phyloP scores from a whole-genome alignment of 2,113 vertebrate species.

The Apaloderma vittatum region DNA sequence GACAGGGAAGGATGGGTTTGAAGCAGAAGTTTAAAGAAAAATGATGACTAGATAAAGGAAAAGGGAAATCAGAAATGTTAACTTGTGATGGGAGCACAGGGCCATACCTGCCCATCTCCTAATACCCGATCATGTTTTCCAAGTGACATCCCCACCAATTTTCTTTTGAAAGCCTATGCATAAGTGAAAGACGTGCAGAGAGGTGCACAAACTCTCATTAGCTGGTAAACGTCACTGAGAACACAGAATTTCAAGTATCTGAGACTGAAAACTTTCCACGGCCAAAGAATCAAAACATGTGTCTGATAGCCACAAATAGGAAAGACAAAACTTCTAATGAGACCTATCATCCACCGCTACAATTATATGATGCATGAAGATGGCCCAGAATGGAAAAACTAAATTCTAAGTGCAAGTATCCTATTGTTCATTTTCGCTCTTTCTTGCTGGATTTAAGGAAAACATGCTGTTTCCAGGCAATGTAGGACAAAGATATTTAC shows the following conservation, averaged over 20 bases:
- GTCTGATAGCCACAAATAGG: neutral
- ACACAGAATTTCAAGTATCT: neutral
- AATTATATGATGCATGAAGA: neutral
- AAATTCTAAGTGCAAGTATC: neutral
- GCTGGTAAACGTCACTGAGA: neutral
- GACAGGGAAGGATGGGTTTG: neutral
- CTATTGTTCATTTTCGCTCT: neutral
- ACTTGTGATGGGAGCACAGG: neutral
- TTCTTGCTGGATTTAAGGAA: constrained; percentile 7
- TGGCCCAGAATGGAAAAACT: neutral
- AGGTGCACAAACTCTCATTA: neutral
- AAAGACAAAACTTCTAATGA: neutral
- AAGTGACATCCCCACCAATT: neutral
- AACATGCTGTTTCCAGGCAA: constrained; percentile 32
- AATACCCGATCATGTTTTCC: neutral
- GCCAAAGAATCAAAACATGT: neutral
- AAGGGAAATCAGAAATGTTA: neutral
- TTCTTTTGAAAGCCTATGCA: neutral
- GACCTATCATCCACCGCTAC: neutral
- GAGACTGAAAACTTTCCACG: neutral
- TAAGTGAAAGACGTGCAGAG: neutral
- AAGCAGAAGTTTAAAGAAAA: neutral
- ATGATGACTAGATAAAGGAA: neutral
- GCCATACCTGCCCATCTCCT: neutral
- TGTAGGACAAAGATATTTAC: neutral